Percentiles rank a stretch among this genome's conserved stretches.
Evolutionary conservation across 2,888 invertebrate species (phyloP).

Genomic region (Troilus luridus): DNA sequence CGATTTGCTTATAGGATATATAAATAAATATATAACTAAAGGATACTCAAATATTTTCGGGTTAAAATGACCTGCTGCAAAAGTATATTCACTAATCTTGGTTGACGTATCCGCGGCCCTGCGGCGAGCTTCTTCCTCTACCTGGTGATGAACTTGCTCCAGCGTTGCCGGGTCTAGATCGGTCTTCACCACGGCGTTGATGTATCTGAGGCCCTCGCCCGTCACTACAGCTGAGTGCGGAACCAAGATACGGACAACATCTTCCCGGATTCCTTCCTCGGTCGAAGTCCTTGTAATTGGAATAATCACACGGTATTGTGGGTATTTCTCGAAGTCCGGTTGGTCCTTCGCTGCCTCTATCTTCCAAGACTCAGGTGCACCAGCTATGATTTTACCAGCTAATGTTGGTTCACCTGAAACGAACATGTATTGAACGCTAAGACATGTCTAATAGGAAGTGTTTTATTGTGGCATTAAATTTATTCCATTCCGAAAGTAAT

Average conservation of each 20-base stretch:
- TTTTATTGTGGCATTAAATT: too few relatives aligned
- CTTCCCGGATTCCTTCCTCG: background rate
- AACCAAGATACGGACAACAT: slow-evolving; percentile 1
- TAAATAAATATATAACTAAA: background rate
- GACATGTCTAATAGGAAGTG: too few relatives aligned
- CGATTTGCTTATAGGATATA: too few relatives aligned
- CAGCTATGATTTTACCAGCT: background rate
- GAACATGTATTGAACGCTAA: background rate
- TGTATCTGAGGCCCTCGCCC: slow-evolving; percentile 45
- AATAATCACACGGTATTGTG: slow-evolving; percentile 39
- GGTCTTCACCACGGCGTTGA: background rate
- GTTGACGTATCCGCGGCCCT: too few relatives aligned
- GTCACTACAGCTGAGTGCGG: background rate
- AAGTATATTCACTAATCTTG: background rate
- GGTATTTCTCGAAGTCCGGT: slow-evolving; percentile 35
- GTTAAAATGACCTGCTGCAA: background rate
- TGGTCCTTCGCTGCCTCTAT: slow-evolving; percentile 1
- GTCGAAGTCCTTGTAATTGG: background rate
- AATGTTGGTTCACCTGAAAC: background rate
- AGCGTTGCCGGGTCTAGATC: background rate
- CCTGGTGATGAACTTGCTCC: background rate
- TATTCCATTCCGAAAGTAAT: too few relatives aligned
- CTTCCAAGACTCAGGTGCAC: slow-evolving; percentile 28
- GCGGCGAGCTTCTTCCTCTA: background rate
- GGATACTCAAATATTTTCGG: background rate